Evolutionary conservation across 2,888 invertebrate genomes (phyloP), one percentile per base, ranked within the genome.

Genomic region (Bruchidius siliquastri): DNA sequence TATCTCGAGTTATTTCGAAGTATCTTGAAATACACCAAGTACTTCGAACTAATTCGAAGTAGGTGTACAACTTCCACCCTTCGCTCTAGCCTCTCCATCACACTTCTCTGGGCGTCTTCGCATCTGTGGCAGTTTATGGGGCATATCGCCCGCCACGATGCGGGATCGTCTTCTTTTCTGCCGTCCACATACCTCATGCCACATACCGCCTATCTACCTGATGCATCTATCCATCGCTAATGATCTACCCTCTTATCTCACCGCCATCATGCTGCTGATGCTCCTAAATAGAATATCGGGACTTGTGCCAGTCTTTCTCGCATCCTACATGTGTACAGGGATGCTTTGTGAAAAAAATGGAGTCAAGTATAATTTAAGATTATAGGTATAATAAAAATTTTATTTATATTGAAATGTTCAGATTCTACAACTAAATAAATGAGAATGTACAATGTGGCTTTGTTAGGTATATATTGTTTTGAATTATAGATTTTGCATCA

Each of bases 91-190:
- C 18, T 49, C 10, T 49, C 10, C 13, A 49, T 18, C 18, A 49
- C 49, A 49, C 49, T 13, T 18, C 49, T 49, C 6, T 49, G 49
- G 49, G 1, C 49, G 72, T 70, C 69, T 70, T 70, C 72, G 76
- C 74, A 74, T 72, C 84, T 84, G 82, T 85, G 84, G 82, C 82
- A 81, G 49, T 84, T 84, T 84, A 86, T 85, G 86, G 82, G 84
- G 80, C 86, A 85, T 83, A 82, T 82, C 85, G 85, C 75, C 80
- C 84, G 84, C 83, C 85, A 83, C 84, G 85, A 85, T 85, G 85
- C 86, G 84, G 84, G 83, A 8, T 85, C 85, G 85, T 84, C 84
- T 79, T 79, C 77, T 76, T 26, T 26, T 26, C 26, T 8, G 26
- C 26, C 26, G 8, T 49, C 18, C 13, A 49, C 8, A 49, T 49